Conservation (phyloP, 2,888 invertebrate species). For the Cataglyphis altisquamis region DNA sequence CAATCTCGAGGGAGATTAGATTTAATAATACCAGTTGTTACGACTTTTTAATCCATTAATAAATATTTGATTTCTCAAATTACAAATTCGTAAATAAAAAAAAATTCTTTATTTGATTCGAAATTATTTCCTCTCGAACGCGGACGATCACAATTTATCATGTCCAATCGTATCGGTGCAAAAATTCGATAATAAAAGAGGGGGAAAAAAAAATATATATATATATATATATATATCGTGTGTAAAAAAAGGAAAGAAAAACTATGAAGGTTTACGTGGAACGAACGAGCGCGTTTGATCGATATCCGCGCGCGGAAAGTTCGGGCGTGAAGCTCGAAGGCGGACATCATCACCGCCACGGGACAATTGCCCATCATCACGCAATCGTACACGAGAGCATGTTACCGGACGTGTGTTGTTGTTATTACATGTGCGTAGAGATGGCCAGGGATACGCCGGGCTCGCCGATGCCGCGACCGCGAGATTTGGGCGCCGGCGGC, state of each 20-base stretch:
- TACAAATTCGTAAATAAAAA: neutral
- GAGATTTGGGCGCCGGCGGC: conserved; percentile 86
- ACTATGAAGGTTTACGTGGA: conserved; percentile 75
- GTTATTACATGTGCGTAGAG: conserved; percentile 75
- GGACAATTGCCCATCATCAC: neutral
- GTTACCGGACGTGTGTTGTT: conserved; percentile 74
- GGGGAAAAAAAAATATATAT: neutral
- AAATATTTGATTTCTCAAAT: neutral
- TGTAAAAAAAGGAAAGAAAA: neutral
- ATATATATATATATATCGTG: neutral
- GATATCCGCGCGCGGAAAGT: conserved; percentile 21
- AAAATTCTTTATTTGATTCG: neutral
- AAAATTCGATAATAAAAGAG: neutral
- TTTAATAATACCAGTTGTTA: conserved; percentile 22
- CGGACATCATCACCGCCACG: neutral
- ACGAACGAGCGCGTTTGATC: conserved; percentile 74
- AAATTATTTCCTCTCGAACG: neutral
- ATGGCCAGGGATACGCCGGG: conserved; percentile 87
- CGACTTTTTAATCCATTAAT: neutral
- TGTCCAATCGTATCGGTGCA: neutral
- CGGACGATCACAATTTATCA: neutral
- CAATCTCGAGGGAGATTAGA: neutral
- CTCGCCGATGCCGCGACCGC: conserved; percentile 86
- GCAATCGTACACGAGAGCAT: conserved; percentile 5
- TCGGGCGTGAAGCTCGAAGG: neutral